phyloP scores from a whole-genome alignment of 2,113 vertebrate genomes.

The Platysteira castanea region DNA sequence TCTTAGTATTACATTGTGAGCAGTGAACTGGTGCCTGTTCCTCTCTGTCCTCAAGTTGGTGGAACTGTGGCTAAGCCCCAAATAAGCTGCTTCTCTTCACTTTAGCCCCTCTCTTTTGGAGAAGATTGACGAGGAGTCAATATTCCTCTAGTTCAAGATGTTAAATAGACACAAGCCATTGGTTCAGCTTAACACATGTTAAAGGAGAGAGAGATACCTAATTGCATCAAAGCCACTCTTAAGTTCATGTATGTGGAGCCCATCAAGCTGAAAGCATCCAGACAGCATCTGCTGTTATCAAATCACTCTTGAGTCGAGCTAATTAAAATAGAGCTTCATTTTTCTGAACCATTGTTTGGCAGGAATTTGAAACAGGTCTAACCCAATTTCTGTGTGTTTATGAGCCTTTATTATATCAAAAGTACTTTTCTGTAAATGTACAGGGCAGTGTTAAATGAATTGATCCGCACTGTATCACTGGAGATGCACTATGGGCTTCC shows the following conservation, averaged over 20 bases:
- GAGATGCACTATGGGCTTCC: conserved; percentile 79
- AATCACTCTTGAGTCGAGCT: conserved; percentile 89
- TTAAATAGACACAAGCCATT: background rate
- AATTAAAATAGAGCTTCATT: conserved; percentile 99
- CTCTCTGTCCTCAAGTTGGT: background rate
- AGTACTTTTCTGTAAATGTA: conserved; percentile 96
- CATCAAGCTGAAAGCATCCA: conserved; percentile 88
- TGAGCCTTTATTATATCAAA: conserved; percentile 98
- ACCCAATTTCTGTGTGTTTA: conserved; percentile 97
- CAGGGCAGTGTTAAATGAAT: conserved; percentile 97
- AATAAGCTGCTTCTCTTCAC: background rate
- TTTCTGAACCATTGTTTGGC: conserved; percentile 93
- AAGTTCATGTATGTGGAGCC: conserved; percentile 82
- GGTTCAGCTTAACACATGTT: conserved; percentile 71
- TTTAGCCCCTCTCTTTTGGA: background rate
- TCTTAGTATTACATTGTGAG: background rate
- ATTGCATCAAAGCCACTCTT: conserved; percentile 86
- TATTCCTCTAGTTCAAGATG: background rate
- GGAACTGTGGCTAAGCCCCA: background rate
- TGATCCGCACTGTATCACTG: conserved; percentile 87
- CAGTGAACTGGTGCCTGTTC: background rate
- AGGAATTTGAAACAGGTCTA: conserved; percentile 92
- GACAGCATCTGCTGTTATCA: conserved; percentile 85
- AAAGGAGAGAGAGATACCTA: conserved; percentile 78
- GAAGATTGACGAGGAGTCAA: background rate